A percentile compares a stretch with the other conserved stretches of the same genome.
Conservation (phyloP, 2,113 vertebrate genomes). For the Phrynosoma blainvillii region DNA sequence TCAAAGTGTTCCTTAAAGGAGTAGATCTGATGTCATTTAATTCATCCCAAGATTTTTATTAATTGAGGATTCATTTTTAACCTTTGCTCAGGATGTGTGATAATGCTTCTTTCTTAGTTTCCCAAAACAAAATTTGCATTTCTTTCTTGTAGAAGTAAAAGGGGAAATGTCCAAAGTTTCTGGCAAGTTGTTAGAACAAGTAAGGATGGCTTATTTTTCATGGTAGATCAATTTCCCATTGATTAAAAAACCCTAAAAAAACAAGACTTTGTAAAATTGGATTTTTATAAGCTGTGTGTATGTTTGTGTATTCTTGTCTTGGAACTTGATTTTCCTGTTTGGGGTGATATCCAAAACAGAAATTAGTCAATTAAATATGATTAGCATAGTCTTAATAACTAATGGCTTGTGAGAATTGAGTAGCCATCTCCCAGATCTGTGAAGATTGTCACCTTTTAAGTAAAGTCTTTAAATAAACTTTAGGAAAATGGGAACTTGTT, state of each 20-base stretch:
- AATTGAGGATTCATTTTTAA: neutral
- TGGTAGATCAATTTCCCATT: rapidly evolving
- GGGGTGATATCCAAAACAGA: slow-evolving; percentile 32
- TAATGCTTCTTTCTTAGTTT: neutral
- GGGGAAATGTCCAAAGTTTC: neutral
- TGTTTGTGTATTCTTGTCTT: slow-evolving; percentile 32
- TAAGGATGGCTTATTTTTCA: rapidly evolving
- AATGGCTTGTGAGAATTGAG: slow-evolving; percentile 23
- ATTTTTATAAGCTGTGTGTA: slow-evolving; percentile 28
- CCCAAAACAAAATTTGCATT: neutral
- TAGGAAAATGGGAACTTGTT: neutral
- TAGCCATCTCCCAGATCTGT: neutral
- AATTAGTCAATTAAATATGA: slow-evolving; percentile 63
- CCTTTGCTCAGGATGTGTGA: neutral
- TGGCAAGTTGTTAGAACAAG: neutral
- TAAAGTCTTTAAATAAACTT: slow-evolving; percentile 13
- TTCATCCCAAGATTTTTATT: slow-evolving; percentile 14
- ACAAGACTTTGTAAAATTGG: slow-evolving; percentile 11
- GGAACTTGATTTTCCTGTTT: slow-evolving; percentile 61
- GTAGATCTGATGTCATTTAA: neutral
- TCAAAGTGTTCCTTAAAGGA: slow-evolving; percentile 16
- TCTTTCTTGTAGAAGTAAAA: neutral
- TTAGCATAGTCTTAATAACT: slow-evolving; percentile 39
- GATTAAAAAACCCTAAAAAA: neutral
- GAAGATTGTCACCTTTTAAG: slow-evolving; percentile 7